phyloP scores from a whole-genome alignment of 1,140 invertebrate species.

The Vollenhovia emeryi region DNA sequence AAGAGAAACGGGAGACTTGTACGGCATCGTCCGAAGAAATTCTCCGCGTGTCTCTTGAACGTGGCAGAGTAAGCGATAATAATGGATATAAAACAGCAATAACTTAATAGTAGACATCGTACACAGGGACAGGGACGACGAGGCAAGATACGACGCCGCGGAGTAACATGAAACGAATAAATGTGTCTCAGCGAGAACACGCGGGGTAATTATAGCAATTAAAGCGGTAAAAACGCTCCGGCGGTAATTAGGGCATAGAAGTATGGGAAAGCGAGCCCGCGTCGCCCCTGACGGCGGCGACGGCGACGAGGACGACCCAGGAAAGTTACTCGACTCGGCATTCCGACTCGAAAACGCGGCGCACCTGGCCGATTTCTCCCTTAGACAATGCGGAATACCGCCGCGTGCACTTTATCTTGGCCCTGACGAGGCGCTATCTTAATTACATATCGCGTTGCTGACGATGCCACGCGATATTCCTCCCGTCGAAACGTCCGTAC shows the following conservation, averaged over 20 bases:
- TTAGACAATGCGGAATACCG: constrained; percentile 41
- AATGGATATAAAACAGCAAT: neutral
- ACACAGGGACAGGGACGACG: neutral
- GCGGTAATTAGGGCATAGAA: constrained; percentile 43
- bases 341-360: constrained; percentile 32
- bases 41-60: neutral
- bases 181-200: constrained; percentile 27
- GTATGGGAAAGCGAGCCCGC: constrained; percentile 43
- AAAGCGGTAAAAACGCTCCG: constrained; percentile 49
- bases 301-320: neutral
- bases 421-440: constrained; percentile 66
- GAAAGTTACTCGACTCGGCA: constrained; percentile 36
- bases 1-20: neutral
- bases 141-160: neutral
- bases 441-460: constrained; percentile 65
- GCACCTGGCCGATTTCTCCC: constrained; percentile 60
- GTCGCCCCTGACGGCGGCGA: constrained; percentile 27
- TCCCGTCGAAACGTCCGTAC: constrained; percentile 18
- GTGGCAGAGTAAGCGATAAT: constrained; percentile 2
- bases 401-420: constrained; percentile 63
- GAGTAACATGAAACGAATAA: constrained; percentile 50
- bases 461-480: constrained; percentile 45
- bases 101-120: constrained; percentile 7
- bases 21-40: neutral
- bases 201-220: constrained; percentile 49